Percentiles rank a stretch among this genome's conserved stretches.
phyloP scores from a whole-genome alignment of 2,113 vertebrate genomes.

The Epinephelus fuscoguttatus region DNA sequence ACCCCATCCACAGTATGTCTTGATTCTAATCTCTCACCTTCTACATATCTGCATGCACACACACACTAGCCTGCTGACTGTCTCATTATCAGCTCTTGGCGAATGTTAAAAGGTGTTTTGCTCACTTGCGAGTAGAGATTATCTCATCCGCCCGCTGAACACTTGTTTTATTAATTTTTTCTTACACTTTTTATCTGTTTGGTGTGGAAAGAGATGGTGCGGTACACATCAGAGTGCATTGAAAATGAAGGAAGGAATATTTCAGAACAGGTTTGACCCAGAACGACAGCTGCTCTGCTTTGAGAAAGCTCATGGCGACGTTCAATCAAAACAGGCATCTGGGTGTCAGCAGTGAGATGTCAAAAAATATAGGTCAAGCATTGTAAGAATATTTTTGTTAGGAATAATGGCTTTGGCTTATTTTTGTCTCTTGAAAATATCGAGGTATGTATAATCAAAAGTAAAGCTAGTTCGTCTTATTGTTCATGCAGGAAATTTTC shows the following conservation, averaged over 20 bases:
- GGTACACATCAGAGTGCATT: conserved; percentile 44
- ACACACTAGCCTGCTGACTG: conserved; percentile 38
- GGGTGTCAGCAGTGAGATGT: conserved; percentile 31
- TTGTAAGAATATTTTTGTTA: conserved; percentile 9
- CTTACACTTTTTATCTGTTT: not conserved
- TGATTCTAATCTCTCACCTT: conserved; percentile 68
- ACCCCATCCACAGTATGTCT: conserved; percentile 21
- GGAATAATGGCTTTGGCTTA: conserved; percentile 4
- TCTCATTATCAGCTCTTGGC: conserved; percentile 70
- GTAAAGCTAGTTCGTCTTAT: conserved; percentile 2
- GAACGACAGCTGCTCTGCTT: conserved; percentile 63
- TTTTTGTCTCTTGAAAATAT: not conserved
- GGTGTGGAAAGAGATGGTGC: conserved; percentile 8
- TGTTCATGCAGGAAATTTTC: conserved; percentile 1
- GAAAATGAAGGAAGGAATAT: conserved; percentile 54
- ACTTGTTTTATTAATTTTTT: conserved; percentile 46
- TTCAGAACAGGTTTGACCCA: conserved; percentile 52
- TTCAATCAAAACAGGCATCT: conserved; percentile 50
- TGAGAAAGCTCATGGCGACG: conserved; percentile 37
- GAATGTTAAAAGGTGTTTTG: conserved; percentile 76
- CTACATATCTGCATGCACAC: conserved; percentile 44
- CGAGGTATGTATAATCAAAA: too few relatives aligned
- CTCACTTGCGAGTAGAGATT: conserved; percentile 68
- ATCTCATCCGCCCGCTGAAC: conserved; percentile 51
- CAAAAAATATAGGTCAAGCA: conserved; percentile 45